Conservation (phyloP, 2,797 vertebrate genomes). For the Danio aesculapii region DNA sequence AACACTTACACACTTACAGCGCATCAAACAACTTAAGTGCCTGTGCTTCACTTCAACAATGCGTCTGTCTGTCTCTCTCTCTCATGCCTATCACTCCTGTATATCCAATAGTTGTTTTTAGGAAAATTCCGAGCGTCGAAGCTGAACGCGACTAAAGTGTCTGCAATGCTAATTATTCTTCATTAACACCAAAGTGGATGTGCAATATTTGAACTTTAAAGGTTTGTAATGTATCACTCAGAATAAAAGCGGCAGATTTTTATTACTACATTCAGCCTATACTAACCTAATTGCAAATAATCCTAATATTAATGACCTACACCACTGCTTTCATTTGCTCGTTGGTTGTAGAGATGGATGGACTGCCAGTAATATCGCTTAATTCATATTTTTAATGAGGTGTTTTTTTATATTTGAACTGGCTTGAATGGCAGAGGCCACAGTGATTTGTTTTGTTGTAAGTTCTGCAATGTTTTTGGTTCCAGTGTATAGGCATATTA, state of each 20-base stretch:
- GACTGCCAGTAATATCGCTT: slow-evolving; percentile 19
- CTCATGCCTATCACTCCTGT: slow-evolving; percentile 14
- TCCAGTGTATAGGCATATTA: too few relatives aligned
- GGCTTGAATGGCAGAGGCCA: too few relatives aligned
- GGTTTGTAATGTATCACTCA: not conserved
- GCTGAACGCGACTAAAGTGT: not conserved
- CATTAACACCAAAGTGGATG: too few relatives aligned
- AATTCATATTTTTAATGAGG: too few relatives aligned
- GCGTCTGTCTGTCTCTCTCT: not conserved
- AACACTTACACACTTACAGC: slow-evolving; percentile 36
- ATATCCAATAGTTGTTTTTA: slow-evolving; percentile 11
- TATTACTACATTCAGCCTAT: not conserved
- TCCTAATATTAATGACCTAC: not conserved
- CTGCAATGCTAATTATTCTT: not conserved
- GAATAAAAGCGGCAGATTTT: not conserved
- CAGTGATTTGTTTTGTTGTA: too few relatives aligned
- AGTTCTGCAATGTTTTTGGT: too few relatives aligned
- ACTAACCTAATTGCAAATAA: not conserved
- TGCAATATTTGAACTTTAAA: not conserved
- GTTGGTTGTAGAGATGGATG: not conserved
- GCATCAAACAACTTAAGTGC: slow-evolving; percentile 49
- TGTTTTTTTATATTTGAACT: too few relatives aligned
- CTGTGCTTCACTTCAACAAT: slow-evolving; percentile 46
- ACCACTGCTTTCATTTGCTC: not conserved
- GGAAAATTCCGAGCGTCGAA: slow-evolving; percentile 2